Percentiles rank a stretch among this genome's conserved stretches.
Conservation (phyloP, 2,113 vertebrate species). For the Spea multiplicata region DNA sequence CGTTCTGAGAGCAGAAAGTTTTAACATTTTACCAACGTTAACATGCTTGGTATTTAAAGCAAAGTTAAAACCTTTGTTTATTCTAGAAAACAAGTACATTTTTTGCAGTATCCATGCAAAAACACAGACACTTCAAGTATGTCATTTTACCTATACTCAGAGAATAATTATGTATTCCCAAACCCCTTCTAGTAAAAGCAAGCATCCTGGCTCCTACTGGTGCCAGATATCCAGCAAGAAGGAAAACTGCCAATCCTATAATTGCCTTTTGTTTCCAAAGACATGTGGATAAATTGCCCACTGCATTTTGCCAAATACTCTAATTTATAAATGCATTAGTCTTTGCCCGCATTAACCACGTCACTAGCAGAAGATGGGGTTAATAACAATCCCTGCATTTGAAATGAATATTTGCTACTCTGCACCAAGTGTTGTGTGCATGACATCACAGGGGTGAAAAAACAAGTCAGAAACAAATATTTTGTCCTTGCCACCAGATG, state of each 20-base stretch:
- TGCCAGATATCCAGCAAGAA: slow-evolving; percentile 3
- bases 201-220: background rate
- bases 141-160: background rate
- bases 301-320: slow-evolving; percentile 21
- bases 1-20: too few relatives aligned
- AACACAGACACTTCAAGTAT: background rate
- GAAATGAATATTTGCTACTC: background rate
- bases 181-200: background rate
- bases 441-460: slow-evolving; percentile 32
- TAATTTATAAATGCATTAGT: slow-evolving; percentile 5
- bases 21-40: too few relatives aligned
- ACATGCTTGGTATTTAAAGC: too few relatives aligned
- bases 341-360: slow-evolving; percentile 33
- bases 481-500: slow-evolving; percentile 24
- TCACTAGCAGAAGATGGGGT: slow-evolving; percentile 27
- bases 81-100: too few relatives aligned
- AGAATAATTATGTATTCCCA: background rate
- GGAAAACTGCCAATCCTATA: slow-evolving; percentile 30
- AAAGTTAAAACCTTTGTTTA: too few relatives aligned
- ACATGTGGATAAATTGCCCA: slow-evolving; percentile 28
- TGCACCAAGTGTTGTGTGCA: background rate
- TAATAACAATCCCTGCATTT: slow-evolving; percentile 15
- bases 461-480: slow-evolving; percentile 19
- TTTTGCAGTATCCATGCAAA: too few relatives aligned
- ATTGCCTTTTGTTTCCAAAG: slow-evolving; percentile 35